phyloP scores from a whole-genome alignment of 92 coral and sea anemone genomes.

The Actinostola sp. region DNA sequence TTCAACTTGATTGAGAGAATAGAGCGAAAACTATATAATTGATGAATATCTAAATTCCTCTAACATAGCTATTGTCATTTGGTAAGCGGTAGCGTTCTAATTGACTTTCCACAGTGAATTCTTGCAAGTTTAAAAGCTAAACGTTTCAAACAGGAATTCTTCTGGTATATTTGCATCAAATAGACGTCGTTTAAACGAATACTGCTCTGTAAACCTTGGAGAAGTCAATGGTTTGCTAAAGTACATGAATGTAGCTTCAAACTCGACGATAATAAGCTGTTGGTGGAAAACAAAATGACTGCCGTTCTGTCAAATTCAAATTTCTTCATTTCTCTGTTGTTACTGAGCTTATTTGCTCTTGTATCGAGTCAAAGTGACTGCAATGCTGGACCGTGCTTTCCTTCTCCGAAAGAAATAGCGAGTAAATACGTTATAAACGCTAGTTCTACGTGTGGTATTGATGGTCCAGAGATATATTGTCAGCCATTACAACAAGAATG shows the following conservation, averaged over 20 bases:
- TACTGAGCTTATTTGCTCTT: slow-evolving; percentile 34
- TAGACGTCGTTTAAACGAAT: slow-evolving; percentile 2
- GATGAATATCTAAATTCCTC: slow-evolving; percentile 14
- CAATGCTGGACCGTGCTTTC: slow-evolving; percentile 69
- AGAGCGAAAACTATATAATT: not conserved
- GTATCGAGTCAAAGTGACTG: slow-evolving; percentile 51
- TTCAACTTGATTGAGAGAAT: no score
- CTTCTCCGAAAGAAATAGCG: slow-evolving; percentile 57
- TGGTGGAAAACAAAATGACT: no score
- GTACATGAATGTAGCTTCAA: slow-evolving; percentile 6
- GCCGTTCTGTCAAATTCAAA: slow-evolving; percentile 36
- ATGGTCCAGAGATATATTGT: slow-evolving; percentile 55
- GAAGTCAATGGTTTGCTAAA: slow-evolving; percentile 19
- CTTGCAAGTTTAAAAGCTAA: slow-evolving; percentile 42
- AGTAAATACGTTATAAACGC: slow-evolving; percentile 59
- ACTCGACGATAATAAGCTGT: not conserved
- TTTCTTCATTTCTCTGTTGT: slow-evolving; percentile 32
- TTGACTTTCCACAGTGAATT: slow-evolving; percentile 40
- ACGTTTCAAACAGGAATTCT: slow-evolving; percentile 40
- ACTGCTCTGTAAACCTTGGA: not conserved
- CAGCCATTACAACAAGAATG: slow-evolving; percentile 37
- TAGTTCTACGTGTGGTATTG: slow-evolving; percentile 89
- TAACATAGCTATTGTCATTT: slow-evolving; percentile 21
- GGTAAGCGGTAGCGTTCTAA: slow-evolving; percentile 34
- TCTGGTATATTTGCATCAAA: not conserved